A percentile compares a stretch with the other conserved stretches of the same genome.
These are phyloP conservation scores for Rhinogobio ventralis DNA, from an alignment of 2,797 vertebrate genomes.

Conservation along the genomic window DNA sequence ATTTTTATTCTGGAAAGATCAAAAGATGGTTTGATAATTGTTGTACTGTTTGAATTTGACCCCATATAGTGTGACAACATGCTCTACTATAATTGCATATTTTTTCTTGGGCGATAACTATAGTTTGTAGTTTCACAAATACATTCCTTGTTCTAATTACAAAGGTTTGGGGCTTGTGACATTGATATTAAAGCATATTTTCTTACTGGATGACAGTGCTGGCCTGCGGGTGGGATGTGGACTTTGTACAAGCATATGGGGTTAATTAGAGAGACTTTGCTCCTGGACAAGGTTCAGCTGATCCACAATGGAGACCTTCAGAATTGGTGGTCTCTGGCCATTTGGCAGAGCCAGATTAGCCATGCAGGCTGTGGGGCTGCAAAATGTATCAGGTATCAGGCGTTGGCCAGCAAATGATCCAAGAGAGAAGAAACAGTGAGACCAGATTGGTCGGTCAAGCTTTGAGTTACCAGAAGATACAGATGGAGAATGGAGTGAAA, in stretches of 20 bases:
- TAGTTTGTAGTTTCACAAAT: background rate
- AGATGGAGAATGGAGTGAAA: conserved; percentile 54
- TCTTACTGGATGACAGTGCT: background rate
- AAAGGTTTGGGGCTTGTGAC: conserved; percentile 26
- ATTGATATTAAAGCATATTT: background rate
- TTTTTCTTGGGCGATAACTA: background rate
- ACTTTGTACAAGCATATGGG: conserved; percentile 78
- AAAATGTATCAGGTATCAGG: conserved; percentile 77
- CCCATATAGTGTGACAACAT: background rate
- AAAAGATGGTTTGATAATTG: background rate
- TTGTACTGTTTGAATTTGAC: background rate
- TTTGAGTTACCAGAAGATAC: conserved; percentile 56
- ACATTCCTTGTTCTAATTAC: conserved; percentile 67
- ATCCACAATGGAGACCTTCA: conserved; percentile 73
- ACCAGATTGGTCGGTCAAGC: conserved; percentile 69
- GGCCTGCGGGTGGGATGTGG: conserved; percentile 69
- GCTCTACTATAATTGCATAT: background rate
- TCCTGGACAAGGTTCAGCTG: conserved; percentile 76
- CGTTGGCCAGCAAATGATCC: conserved; percentile 81
- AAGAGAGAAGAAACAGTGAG: conserved; percentile 71
- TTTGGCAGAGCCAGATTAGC: conserved; percentile 78
- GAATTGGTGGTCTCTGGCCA: conserved; percentile 81
- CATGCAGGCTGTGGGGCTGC: conserved; percentile 67
- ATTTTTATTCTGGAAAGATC: background rate
- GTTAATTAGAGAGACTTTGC: conserved; percentile 78